Base-by-base conservation (phyloP, 2,797 vertebrate species). In the Rhadinocentrus ornatus region DNA sequence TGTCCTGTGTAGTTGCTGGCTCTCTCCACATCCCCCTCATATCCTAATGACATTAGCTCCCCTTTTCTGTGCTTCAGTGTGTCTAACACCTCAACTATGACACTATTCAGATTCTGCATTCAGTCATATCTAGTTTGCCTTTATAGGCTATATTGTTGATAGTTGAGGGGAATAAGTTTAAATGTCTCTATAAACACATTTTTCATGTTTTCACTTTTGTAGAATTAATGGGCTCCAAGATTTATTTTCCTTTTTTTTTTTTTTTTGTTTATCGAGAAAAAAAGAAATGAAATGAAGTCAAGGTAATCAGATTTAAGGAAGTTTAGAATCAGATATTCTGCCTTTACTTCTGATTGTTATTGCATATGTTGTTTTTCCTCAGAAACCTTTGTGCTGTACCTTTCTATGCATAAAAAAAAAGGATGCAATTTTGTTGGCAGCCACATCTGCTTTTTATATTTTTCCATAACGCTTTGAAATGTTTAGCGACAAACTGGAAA, bases 361-460 rank as follows among this genome's bases (percentile, higher is more conserved):
- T 55, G n/a, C 75, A 73, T 62, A 60, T 75, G 77, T 84, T 85
- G 54, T 55, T 56, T 62, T 62, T 67, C 24, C 65, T 71, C 54
- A 62, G 74, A 58, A 71, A 48, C 64, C 37, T 80, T 46, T 72
- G 65, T 83, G 58, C 67, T 46, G 32, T 61, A 55, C 59, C 10
- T 16, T 8, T 50, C 63, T 60, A 60, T 31, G 31, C 31, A n/a
- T n/a, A 31, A 6, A 12, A 24, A 20, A 13, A 35, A 66, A 78
- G 76, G 60, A 81, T 87, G 72, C 67, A 70, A 80, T 70, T 78
- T 80, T 77, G 73, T 73, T 73, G 20, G 34, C 62, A 65, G 65
- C 65, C 82, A 91, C 93, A 94, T 93, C 88, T 95, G 95, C 77
- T 92, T 88, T 93, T 90, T 76, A 69, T 76, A 90, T 95, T 91